Evolutionary conservation across 1,140 invertebrate genomes (phyloP), one percentile per base, ranked within the genome.

Genomic region (Aphis gossypii): DNA sequence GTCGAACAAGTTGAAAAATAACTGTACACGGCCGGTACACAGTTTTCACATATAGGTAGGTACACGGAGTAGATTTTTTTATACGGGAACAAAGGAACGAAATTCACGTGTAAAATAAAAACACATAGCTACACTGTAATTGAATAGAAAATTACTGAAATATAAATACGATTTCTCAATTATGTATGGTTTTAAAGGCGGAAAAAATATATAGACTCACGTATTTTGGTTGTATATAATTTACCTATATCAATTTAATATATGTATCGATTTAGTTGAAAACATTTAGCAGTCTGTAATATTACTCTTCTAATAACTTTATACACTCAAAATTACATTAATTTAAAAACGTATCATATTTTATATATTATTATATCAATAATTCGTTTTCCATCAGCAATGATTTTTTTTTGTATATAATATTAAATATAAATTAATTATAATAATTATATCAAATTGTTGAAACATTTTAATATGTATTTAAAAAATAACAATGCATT

Each of bases 1-100:
- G 90, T 83, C 82, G 46, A 30, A 48, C 90, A 23, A 51, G 90
- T 92, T 38, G n/a, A 83, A 83, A 92, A 83, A 92, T 92, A 92
- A 92, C 90, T 51, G 90, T 92, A 51, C 46, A 48, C n/a, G 60
- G 14, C 14, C 48, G 14, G 60, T 46, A 60, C 46, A 35, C 30
- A 41, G 30, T 83, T 83, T 92, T 83, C 44, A 92, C 90, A 92
- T 92, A 48, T n/a, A 68, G 60, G 30, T 68, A n/a, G 60, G 14
- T 76, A 76, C n/a, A 51, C 5, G 30, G 14, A 56, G n/a, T 76
- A 54, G 87, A 89, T 35, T 89, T 90, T 90, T 90, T 44, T 68
- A 76, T 9, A 83, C 35, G 68, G n/a, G 46, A 82, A 92, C 46
- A 92, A 82, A 82, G 30, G 18, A 92, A 92, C 21, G 82, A 44